Base-by-base conservation (phyloP, 2,888 invertebrate species). In the Erynnis tages region DNA sequence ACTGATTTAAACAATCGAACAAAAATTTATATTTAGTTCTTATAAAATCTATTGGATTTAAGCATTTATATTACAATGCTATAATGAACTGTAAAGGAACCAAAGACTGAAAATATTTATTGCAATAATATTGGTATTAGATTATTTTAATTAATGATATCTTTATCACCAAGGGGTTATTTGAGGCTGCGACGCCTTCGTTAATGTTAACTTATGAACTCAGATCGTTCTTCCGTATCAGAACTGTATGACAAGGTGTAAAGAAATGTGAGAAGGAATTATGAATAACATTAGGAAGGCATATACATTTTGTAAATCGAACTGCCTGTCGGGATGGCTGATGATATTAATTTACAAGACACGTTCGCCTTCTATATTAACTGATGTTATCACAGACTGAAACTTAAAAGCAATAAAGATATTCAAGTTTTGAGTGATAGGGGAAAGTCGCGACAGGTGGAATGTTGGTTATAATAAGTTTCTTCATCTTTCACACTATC, bases 41-140 rank as follows among this genome's bases (percentile, higher is more conserved):
- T 63, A 66, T 59, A 64, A 66, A 60, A 64, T 62, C 65, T 66
- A 69, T 62, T 71, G 64, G 34, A 66, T 55, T 53, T 66, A 73
- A 71, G 73, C 75, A 73, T 76, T 76, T 73, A 76, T 68, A 52
- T 16, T 54, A 66, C 61, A 63, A 72, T 71, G 75, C 78, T 75
- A 75, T 70, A 19, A 43, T 40, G 78, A 73, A 82, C 79, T 82
- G 77, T 77, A 77, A 76, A 72, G 75, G 72, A 82, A 82, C 82
- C 84, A 85, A 86, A 85, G 85, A 85, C 84, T 85, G 85, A 82
- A 29, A 79, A 77, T 81, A 82, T 80, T 81, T 80, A 77, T 77
- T 73, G 76, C 73, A 73, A 69, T 76, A 76, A 75, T 80, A 78
- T 76, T 80, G 81, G 78, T 76, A 71, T 80, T 79, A 79, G 76